Conservation (phyloP, 2,113 vertebrate species). For the Diphyllodes magnificus region DNA sequence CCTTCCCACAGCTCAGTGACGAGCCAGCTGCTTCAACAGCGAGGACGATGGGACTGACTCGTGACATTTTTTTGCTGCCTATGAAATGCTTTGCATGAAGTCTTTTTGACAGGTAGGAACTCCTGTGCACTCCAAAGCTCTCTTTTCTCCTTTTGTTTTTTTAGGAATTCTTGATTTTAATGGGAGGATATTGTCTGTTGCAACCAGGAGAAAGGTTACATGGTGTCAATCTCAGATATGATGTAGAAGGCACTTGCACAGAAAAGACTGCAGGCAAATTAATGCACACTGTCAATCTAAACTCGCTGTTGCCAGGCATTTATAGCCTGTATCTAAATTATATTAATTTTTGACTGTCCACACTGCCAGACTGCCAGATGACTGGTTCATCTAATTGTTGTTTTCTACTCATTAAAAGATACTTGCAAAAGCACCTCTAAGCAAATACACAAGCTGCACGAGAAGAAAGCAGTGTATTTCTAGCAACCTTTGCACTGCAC, state of each 20-base stretch:
- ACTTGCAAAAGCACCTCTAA: neutral
- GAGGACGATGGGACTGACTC: neutral
- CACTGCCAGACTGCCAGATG: neutral
- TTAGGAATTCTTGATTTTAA: neutral
- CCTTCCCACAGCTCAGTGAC: neutral
- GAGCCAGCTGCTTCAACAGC: neutral
- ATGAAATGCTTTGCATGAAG: neutral
- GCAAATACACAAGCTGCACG: neutral
- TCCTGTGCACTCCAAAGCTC: neutral
- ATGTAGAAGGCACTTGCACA: neutral
- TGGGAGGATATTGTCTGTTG: neutral
- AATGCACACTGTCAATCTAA: neutral
- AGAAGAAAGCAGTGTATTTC: neutral
- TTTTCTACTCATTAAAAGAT: conserved; percentile 18
- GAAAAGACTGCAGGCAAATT: conserved; percentile 14
- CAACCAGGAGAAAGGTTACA: neutral
- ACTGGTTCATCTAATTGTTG: neutral
- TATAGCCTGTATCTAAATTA: neutral
- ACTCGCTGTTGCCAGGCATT: conserved; percentile 15
- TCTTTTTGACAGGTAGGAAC: neutral
- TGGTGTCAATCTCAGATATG: neutral
- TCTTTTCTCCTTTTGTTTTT: neutral
- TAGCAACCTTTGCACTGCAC: neutral
- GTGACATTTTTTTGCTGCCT: neutral
- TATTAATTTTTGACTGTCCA: conserved; percentile 8